These are phyloP conservation scores for Dysidea cf. avara DNA, from an alignment of 37 sponge, comb jelly and placozoan species.

Conservation along the genomic window DNA sequence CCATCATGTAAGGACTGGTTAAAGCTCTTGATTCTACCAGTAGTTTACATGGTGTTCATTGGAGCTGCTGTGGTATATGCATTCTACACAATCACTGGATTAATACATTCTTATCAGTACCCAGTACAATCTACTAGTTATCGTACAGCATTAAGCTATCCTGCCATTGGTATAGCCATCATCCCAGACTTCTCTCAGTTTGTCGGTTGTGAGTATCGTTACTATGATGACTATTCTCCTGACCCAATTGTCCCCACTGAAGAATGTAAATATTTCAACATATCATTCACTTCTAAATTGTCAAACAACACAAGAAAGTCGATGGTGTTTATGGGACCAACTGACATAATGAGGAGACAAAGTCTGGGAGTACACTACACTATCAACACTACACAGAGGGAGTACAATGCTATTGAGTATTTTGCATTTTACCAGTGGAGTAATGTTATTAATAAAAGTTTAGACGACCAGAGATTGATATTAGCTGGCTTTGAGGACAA, in stretches of 20 bases:
- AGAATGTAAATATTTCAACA: background rate
- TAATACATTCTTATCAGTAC: conserved; percentile 38
- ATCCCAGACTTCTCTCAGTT: conserved; percentile 32
- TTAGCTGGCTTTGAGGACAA: conserved; percentile 17
- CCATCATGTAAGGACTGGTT: conserved; percentile 31
- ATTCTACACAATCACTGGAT: conserved; percentile 56
- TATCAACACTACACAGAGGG: conserved; percentile 28
- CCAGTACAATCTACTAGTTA: conserved; percentile 15
- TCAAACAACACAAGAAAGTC: conserved; percentile 9
- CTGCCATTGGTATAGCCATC: conserved; percentile 42
- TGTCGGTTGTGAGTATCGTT: conserved; percentile 30
- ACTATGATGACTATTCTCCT: conserved; percentile 36
- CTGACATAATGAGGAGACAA: conserved; percentile 28
- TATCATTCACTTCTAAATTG: conserved; percentile 31
- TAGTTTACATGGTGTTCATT: conserved; percentile 51
- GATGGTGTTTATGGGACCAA: conserved; percentile 54
- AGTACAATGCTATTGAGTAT: conserved; percentile 49
- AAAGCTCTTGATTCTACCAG: conserved; percentile 32
- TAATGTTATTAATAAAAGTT: background rate
- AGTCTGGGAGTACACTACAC: conserved; percentile 31
- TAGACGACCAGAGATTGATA: background rate
- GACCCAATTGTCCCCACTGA: background rate
- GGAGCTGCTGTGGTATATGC: conserved; percentile 35
- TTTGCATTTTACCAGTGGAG: conserved; percentile 24
- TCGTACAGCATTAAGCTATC: conserved; percentile 11